Evolutionary conservation across 2,797 vertebrate species (phyloP), one percentile per base, ranked within the genome.

Genomic region (Anguilla megastoma): DNA sequence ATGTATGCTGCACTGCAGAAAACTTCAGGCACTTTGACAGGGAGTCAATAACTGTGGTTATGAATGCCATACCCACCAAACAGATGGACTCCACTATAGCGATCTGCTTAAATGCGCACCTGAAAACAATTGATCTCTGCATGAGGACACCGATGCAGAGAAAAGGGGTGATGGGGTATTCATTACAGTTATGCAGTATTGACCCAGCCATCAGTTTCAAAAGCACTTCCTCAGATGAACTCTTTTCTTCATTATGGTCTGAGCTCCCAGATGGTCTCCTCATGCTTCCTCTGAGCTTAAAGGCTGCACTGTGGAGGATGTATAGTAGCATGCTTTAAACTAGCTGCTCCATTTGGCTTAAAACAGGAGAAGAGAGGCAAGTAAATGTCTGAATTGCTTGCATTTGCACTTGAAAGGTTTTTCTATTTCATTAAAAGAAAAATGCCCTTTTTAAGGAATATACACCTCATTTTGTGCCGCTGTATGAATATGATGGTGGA

Each of bases 1-100:
- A 89, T 88, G 83, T 69, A 89, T 89, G 88, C 58, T 30, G 60
- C 18, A 48, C 80, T 85, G 69, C 27, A 83, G 54, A 58, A 86
- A 87, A 85, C 45, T 76, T 79, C 69, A 88, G 74, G 56, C 66
- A 82, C 24, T 87, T 41, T 85, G 74, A 89, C 54, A 87, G 66
- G 74, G 58, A 87, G 58, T 89, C 86, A 86, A 86, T 87, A 87
- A 85, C 45, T 50, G 30, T 60, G 86, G 52, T 66, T 50, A 56
- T 10, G 36, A 71, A 88, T 27, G 50, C 48, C 87, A 41, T 33
- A 48, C 82, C 24, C 30, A 76, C 36, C 74, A 74, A 87, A 69
- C 3, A 24, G 48, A 33, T n/a, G 3, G 30, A 74, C 79, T 85
- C 4, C 50, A 33, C 30, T 27, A 41, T 60, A 84, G 36, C 60